Base-by-base conservation (phyloP, 2,888 invertebrate genomes). In the Drosophila pegasa region DNA sequence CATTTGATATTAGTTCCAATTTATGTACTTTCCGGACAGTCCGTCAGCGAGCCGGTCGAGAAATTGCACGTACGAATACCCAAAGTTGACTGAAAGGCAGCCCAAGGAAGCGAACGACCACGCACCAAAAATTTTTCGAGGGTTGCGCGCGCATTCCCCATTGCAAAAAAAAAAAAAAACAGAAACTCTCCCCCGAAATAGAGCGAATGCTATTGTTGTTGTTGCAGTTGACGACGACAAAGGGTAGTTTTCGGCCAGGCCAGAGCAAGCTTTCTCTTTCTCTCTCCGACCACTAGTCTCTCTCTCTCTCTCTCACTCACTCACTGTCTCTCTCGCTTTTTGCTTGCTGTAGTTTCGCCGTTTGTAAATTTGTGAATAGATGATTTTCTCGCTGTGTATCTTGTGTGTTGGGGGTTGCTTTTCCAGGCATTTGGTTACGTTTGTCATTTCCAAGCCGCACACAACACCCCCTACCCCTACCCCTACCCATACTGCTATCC, bases 61-160 rank as follows among this genome's bases (percentile, higher is more conserved):
- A 90, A 90, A 90, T 89, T 87, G 89, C 91, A 91, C 91, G 92
- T 91, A 90, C 91, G 92, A 90, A 91, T 88, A 91, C 91, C 91
- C 89, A 91, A 92, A 90, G 89, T 89, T 90, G 90, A 92, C 92
- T 92, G 91, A 92, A 91, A 87, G 87, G 88, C 86, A 85, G 71
- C 78, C 73, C 86, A 86, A 86, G 82, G 80, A 71, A 87, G 86
- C 88, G 66, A 67, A 59, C 62, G 76, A 56, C 62, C 65, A 75
- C 61, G 64, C 69, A 76, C 75, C 58, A 70, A 59, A 40, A 55
- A 35, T n/a, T 40, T 55, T 64, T 60, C 57, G 75, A 85, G 85
- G 85, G 89, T 89, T 85, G 87, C 75, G 83, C 83, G 87, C 87
- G 78, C 81, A 85, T 74, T 78, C 73, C 78, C 78, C 69, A 87